A percentile compares a stretch with the other conserved stretches of the same genome.
These are phyloP conservation scores for Euthynnus affinis DNA, from an alignment of 2,797 vertebrate genomes.

Conservation along the genomic window DNA sequence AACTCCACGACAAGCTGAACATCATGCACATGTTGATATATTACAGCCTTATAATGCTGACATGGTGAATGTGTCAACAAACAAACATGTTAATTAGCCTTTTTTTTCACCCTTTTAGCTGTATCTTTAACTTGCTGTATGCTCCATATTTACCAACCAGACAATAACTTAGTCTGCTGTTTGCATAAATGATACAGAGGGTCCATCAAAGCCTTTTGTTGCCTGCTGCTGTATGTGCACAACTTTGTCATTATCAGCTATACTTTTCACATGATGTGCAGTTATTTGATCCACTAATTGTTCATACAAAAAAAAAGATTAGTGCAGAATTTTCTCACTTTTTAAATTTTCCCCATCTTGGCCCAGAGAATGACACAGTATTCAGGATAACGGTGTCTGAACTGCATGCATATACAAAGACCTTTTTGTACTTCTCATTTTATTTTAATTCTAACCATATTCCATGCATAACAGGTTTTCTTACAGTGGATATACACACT, in stretches of 20 bases:
- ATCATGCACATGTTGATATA: too few species aligned
- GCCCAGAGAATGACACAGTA: background rate
- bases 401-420: background rate
- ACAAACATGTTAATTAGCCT: too few species aligned
- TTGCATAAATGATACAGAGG: background rate
- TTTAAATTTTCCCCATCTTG: background rate
- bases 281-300: background rate
- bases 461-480: constrained; percentile 2
- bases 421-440: background rate
- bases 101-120: too few species aligned
- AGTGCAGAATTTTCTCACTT: background rate
- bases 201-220: background rate
- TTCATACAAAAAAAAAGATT: background rate
- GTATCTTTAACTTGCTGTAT: too few species aligned
- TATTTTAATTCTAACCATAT: background rate
- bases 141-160: too few species aligned
- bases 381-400: background rate
- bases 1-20: too few species aligned
- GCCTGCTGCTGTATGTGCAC: background rate
- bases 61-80: too few species aligned
- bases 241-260: background rate
- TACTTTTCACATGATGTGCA: background rate
- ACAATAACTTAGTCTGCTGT: too few species aligned
- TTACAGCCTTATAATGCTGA: too few species aligned
- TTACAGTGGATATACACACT: constrained; percentile 1